Conservation (phyloP, 2,888 invertebrate species). For the Folsomia candida region DNA sequence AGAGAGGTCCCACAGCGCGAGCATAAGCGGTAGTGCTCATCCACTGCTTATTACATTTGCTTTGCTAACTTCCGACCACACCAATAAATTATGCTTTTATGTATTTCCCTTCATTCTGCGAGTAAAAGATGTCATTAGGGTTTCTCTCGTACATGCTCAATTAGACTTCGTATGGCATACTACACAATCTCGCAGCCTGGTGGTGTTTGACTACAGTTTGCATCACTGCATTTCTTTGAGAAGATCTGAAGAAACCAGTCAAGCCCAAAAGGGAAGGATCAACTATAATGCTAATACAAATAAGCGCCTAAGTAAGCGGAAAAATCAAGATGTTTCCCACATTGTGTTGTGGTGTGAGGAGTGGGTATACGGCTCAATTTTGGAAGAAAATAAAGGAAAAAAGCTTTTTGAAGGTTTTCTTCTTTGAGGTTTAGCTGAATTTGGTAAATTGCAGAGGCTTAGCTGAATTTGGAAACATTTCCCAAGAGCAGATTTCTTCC, state of each 20-base stretch:
- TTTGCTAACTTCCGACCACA: slow-evolving; percentile 14
- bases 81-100: slow-evolving; percentile 18
- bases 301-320: neutral
- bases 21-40: no score
- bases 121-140: neutral
- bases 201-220: no score
- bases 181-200: no score
- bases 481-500: slow-evolving; percentile 35
- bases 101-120: slow-evolving; percentile 2
- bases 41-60: neutral
- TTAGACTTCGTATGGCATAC: no score
- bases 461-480: slow-evolving; percentile 35
- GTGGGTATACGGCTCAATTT: neutral
- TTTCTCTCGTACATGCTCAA: no score
- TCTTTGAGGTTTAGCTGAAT: neutral
- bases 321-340: neutral
- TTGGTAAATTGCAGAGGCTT: neutral
- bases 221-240: no score
- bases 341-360: neutral
- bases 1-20: no score
- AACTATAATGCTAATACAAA: neutral
- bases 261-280: neutral
- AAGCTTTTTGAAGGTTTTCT: neutral
- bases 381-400: neutral
- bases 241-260: no score